Evolutionary conservation across 2,113 vertebrate species (phyloP).

Genomic region (Taurulus bubalis): DNA sequence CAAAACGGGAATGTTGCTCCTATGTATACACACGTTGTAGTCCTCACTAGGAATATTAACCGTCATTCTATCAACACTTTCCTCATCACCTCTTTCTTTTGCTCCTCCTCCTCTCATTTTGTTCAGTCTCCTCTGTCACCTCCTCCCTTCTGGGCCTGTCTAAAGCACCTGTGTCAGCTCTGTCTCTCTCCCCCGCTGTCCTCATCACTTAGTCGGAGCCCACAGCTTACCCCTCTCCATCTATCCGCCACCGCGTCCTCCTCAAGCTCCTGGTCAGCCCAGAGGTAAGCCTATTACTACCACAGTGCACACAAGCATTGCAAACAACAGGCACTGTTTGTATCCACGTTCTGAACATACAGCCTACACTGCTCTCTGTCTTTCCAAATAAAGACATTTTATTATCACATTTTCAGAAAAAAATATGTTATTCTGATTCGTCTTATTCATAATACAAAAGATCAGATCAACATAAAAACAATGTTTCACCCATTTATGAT

Average conservation of each 20-base stretch:
- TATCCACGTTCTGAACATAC: not conserved
- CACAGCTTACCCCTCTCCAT: conserved; percentile 42
- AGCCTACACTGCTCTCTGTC: not conserved
- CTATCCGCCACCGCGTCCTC: conserved; percentile 44
- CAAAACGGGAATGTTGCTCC: not conserved
- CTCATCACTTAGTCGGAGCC: conserved; percentile 61
- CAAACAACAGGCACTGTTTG: conserved; percentile 24
- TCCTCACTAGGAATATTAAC: conserved; percentile 36
- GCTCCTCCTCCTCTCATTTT: conserved; percentile 25
- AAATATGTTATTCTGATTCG: conserved; percentile 1
- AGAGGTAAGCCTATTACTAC: conserved; percentile 36
- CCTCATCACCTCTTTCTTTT: conserved; percentile 16
- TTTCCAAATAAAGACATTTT: not conserved
- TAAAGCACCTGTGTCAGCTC: conserved; percentile 73
- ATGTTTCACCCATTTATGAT: not conserved
- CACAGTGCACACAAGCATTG: conserved; percentile 18
- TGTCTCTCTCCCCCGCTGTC: conserved; percentile 54
- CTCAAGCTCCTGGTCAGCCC: conserved; percentile 39
- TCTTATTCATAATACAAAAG: conserved; percentile 2
- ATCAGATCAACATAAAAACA: conserved; percentile 20
- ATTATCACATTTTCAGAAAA: conserved; percentile 6
- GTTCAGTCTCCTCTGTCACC: conserved; percentile 26
- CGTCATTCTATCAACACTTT: conserved; percentile 30
- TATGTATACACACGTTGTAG: conserved; percentile 1
- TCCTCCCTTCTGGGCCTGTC: conserved; percentile 49